Evolutionary conservation across 1,140 invertebrate genomes (phyloP).

Genomic region (Drosophila serrata): DNA sequence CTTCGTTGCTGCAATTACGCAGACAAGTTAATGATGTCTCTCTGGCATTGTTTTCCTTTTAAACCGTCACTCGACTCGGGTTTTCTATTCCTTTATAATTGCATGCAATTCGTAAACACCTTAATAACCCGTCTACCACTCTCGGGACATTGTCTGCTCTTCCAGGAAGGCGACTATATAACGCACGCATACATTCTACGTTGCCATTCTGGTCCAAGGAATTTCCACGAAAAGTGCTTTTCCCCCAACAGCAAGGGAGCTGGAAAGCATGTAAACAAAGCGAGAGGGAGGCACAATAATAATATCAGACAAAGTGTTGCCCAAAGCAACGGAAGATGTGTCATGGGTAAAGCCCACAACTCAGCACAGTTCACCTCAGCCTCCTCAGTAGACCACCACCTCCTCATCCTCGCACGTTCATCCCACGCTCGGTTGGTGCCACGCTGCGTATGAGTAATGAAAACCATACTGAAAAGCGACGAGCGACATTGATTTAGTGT

Average conservation of each 20-base stretch:
- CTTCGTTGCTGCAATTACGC: conserved; percentile 44
- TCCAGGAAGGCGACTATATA: conserved; percentile 41
- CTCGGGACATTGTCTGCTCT: conserved; percentile 10
- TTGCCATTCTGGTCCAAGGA: conserved; percentile 17
- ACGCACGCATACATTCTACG: background rate
- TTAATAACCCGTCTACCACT: conserved; percentile 33
- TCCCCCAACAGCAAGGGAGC: conserved; percentile 14
- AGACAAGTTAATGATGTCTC: conserved; percentile 53
- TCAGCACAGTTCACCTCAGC: conserved; percentile 28
- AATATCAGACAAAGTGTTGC: conserved; percentile 60
- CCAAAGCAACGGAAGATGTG: conserved; percentile 39
- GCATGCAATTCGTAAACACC: conserved; percentile 37
- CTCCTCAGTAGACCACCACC: background rate
- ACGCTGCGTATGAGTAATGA: conserved; percentile 74
- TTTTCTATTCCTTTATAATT: conserved; percentile 32
- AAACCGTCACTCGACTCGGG: conserved; percentile 7
- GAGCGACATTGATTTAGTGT: conserved; percentile 79
- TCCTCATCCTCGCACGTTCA: conserved; percentile 43
- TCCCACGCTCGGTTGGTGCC: conserved; percentile 47
- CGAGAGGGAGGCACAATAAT: conserved; percentile 11
- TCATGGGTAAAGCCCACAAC: conserved; percentile 53
- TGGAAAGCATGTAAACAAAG: conserved; percentile 18
- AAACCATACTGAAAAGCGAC: conserved; percentile 69
- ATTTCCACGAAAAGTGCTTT: conserved; percentile 52
- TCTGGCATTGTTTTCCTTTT: conserved; percentile 26